Percentiles rank a stretch among this genome's conserved stretches.
Evolutionary conservation across 2,113 vertebrate genomes (phyloP).

Genomic region (Pagrus major): DNA sequence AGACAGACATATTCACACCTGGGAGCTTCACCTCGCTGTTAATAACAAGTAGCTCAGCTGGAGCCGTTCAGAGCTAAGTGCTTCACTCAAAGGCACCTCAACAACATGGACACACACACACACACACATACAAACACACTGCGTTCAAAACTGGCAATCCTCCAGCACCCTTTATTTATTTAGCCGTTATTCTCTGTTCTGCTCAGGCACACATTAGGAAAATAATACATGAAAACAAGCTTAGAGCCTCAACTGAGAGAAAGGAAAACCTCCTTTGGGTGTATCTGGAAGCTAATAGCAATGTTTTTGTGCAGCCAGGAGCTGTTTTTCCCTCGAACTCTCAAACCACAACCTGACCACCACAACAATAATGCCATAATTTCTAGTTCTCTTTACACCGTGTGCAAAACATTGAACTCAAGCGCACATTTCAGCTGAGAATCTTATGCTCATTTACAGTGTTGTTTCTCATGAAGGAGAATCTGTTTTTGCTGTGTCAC

Average conservation of each 20-base stretch:
- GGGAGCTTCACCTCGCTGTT: conserved; percentile 36
- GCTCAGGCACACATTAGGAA: conserved; percentile 9
- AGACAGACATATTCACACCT: conserved; percentile 29
- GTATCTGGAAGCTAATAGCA: background rate
- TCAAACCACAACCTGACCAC: background rate
- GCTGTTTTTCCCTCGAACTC: background rate
- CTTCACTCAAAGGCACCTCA: conserved; percentile 26
- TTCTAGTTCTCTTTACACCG: background rate
- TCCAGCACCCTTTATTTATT: conserved; percentile 1
- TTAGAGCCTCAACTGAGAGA: background rate
- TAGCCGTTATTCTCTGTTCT: background rate
- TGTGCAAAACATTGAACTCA: background rate
- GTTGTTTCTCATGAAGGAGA: background rate
- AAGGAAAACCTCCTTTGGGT: background rate
- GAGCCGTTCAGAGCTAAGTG: conserved; percentile 26
- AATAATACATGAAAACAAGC: conserved; percentile 18
- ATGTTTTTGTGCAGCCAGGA: background rate
- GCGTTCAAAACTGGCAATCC: background rate
- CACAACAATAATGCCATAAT: background rate
- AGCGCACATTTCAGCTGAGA: background rate
- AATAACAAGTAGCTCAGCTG: conserved; percentile 48
- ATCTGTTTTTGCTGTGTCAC: background rate
- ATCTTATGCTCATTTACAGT: background rate
- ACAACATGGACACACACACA: conserved; percentile 1
- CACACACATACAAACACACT: background rate